Evolutionary conservation across 2,113 vertebrate genomes (phyloP).

Genomic region (Rhadina sibilatrix): DNA sequence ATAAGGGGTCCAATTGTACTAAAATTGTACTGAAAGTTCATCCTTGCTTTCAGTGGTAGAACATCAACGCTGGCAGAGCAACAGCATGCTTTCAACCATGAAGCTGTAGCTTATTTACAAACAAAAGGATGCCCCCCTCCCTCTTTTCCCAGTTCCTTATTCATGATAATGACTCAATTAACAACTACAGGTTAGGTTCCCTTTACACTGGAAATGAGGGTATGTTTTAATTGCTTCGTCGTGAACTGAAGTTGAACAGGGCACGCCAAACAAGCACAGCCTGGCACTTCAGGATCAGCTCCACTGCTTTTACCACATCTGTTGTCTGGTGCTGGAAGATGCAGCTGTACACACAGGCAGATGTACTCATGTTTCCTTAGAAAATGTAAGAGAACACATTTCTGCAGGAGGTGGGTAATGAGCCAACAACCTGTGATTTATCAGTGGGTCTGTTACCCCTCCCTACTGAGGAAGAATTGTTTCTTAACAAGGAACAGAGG

Average conservation of each 20-base stretch:
- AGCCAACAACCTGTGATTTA: background rate
- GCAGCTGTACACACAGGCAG: background rate
- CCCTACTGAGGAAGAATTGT: background rate
- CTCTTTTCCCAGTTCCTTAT: conserved; percentile 35
- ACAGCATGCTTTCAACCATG: conserved; percentile 44
- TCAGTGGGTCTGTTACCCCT: background rate
- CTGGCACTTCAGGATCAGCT: background rate
- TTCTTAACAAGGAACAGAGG: background rate
- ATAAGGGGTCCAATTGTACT: background rate
- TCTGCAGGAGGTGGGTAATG: background rate
- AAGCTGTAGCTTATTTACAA: conserved; percentile 63
- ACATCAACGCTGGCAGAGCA: background rate
- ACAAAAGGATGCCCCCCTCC: conserved; percentile 1
- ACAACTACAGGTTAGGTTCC: background rate
- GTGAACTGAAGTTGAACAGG: background rate
- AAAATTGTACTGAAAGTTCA: background rate
- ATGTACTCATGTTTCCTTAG: background rate
- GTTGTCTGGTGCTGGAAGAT: background rate
- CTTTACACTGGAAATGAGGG: background rate
- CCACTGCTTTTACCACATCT: background rate
- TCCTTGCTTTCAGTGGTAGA: background rate
- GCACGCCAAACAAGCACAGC: background rate
- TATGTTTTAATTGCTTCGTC: background rate
- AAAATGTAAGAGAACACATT: background rate
- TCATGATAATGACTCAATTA: background rate